Evolutionary conservation across 2,888 invertebrate genomes (phyloP), one percentile per base, ranked within the genome.

Genomic region (Melipona beecheii): DNA sequence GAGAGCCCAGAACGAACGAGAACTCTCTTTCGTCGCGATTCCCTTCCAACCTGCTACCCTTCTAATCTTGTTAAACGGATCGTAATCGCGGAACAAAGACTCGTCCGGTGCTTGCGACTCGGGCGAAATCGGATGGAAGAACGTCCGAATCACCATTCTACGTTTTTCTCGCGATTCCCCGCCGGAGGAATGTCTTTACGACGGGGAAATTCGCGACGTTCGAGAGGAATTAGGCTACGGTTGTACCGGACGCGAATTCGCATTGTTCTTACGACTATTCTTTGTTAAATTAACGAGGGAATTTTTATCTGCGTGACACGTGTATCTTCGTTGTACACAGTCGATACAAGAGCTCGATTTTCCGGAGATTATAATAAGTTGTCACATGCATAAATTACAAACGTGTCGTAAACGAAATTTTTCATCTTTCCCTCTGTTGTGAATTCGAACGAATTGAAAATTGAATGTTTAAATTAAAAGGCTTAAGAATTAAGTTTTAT

Each of bases 1-100:
- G 49, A 68, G 49, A 68, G 24, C 49, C 1, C 1, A 43, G 43
- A 43, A 43, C 43, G 43, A 43, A 43, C 43, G 70, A 68, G 17
- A 60, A n/a, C 60, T 60, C 4, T 77, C 85, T 73, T 71, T 54
- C 69, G 54, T 66, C 70, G 49, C 68, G 78, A 78, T 62, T 75
- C 60, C 74, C 86, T 84, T 84, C 80, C 82, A 76, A 83, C 78
- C 87, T 83, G 64, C 69, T 70, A 68, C 88, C 73, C 76, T 78
- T 86, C 82, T 84, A 87, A 91, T 91, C 91, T 85, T 86, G 86
- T 91, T 90, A 90, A 69, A 73, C 85, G 83, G 89, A 91, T 91
- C 89, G 90, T 90, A 91, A 91, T 91, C 91, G 90, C 86, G 90
- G 86, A 64, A 83, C 86, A 87, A 87, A 89, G 89, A 49, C 13